These are phyloP conservation scores for Acheta domesticus DNA, from an alignment of 2,888 invertebrate genomes.

Conservation along the genomic window DNA sequence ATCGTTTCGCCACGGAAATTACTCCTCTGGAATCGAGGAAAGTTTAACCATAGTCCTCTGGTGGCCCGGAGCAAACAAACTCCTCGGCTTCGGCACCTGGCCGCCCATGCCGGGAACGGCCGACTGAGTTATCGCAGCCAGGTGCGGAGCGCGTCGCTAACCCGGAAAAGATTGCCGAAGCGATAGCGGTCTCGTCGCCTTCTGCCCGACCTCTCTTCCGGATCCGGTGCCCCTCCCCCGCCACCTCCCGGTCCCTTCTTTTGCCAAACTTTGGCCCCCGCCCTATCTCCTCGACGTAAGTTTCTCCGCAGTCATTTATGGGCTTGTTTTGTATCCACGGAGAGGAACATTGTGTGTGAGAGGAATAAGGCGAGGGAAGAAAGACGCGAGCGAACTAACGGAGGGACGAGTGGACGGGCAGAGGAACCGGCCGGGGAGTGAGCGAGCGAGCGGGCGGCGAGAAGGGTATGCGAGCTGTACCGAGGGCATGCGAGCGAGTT, in stretches of 20 bases:
- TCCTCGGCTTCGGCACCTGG: too few relatives aligned
- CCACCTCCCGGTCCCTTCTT: not conserved
- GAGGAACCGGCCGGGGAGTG: too few relatives aligned
- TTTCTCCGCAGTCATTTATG: constrained; percentile 29
- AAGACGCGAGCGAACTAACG: not conserved
- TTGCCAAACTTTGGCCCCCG: constrained; percentile 18
- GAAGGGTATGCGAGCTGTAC: too few relatives aligned
- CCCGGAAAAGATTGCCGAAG: not conserved
- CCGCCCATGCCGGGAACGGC: too few relatives aligned
- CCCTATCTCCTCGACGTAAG: not conserved
- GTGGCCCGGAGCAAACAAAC: too few relatives aligned
- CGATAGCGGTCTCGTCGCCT: not conserved
- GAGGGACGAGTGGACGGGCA: too few relatives aligned
- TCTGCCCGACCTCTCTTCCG: not conserved
- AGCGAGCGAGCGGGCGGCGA: too few relatives aligned
- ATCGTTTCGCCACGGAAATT: too few relatives aligned
- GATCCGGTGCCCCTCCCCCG: constrained; percentile 19
- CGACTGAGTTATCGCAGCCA: not conserved
- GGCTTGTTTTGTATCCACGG: constrained; percentile 32
- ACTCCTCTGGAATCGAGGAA: too few relatives aligned
- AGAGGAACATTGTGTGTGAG: not conserved
- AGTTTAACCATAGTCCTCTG: too few relatives aligned
- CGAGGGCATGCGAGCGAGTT: too few relatives aligned
- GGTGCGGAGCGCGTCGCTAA: not conserved
- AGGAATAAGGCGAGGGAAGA: not conserved